phyloP scores from a whole-genome alignment of 2,797 vertebrate genomes.

The Rousettus madagascariensis region DNA sequence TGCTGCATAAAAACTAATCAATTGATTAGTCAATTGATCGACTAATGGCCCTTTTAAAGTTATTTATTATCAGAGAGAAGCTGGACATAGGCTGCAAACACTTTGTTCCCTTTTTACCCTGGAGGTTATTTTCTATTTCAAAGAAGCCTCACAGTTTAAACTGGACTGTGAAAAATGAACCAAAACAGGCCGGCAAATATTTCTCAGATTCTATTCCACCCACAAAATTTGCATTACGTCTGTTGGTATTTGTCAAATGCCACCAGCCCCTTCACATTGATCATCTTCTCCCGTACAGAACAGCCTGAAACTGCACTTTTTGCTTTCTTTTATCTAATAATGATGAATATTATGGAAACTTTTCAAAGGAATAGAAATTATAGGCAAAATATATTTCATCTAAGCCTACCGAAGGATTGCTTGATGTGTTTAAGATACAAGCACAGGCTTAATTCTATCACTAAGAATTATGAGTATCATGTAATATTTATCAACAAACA shows the following conservation, averaged over 20 bases:
- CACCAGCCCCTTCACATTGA: not conserved
- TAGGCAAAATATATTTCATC: not conserved
- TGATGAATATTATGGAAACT: not conserved
- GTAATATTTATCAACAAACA: not conserved
- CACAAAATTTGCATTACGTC: constrained; percentile 39
- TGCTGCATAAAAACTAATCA: not conserved
- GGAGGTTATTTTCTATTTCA: constrained; percentile 34
- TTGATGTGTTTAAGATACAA: not conserved
- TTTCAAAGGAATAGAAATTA: not conserved
- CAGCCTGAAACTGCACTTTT: not conserved
- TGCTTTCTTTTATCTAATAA: not conserved
- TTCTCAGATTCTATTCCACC: constrained; percentile 54
- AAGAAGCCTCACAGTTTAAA: not conserved
- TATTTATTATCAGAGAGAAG: not conserved
- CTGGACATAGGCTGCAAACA: not conserved
- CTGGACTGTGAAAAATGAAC: constrained; percentile 62
- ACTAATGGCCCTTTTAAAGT: not conserved
- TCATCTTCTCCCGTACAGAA: not conserved
- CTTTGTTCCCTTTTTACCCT: not conserved
- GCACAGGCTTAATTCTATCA: not conserved
- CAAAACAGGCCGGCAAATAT: not conserved
- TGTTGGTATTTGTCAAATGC: constrained; percentile 44
- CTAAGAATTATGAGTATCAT: not conserved
- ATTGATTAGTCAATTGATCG: not conserved
- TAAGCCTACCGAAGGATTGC: not conserved